Evolutionary conservation across 2,888 invertebrate species (phyloP).

Genomic region (Drosophila nr. fundita): DNA sequence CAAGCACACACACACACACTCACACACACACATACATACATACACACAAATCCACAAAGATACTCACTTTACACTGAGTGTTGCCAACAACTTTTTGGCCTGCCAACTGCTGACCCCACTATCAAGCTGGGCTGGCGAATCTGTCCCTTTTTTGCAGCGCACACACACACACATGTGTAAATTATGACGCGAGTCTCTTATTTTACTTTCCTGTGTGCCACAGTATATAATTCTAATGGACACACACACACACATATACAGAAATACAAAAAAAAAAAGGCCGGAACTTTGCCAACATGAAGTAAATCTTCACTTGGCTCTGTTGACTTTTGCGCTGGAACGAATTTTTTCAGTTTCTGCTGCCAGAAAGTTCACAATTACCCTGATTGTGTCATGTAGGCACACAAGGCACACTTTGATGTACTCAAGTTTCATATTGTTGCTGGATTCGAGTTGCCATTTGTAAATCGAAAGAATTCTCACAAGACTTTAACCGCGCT

Average conservation of each 20-base stretch:
- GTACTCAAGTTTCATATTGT: constrained; percentile 50
- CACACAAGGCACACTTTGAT: constrained; percentile 57
- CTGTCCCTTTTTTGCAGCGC: constrained; percentile 13
- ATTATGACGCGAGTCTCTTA: constrained; percentile 68
- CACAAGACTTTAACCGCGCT: constrained; percentile 19
- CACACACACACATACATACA: not conserved
- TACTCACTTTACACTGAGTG: constrained; percentile 1
- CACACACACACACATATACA: constrained; percentile 24
- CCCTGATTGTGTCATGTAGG: constrained; percentile 60
- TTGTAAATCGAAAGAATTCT: constrained; percentile 59
- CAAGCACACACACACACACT: not conserved
- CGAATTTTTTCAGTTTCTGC: constrained; percentile 33
- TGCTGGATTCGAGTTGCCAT: constrained; percentile 31
- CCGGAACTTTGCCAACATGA: constrained; percentile 65
- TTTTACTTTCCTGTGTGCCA: constrained; percentile 59
- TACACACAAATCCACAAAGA: not conserved
- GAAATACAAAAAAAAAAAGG: constrained; percentile 15
- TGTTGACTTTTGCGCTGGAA: constrained; percentile 54
- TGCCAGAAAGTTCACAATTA: constrained; percentile 69
- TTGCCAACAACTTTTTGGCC: constrained; percentile 45
- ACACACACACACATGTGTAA: constrained; percentile 57
- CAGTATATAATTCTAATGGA: constrained; percentile 54
- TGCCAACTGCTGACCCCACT: constrained; percentile 60
- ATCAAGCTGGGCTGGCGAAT: constrained; percentile 1
- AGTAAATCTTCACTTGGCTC: constrained; percentile 67